phyloP scores from a whole-genome alignment of 2,888 invertebrate genomes.

The Phortica magna region DNA sequence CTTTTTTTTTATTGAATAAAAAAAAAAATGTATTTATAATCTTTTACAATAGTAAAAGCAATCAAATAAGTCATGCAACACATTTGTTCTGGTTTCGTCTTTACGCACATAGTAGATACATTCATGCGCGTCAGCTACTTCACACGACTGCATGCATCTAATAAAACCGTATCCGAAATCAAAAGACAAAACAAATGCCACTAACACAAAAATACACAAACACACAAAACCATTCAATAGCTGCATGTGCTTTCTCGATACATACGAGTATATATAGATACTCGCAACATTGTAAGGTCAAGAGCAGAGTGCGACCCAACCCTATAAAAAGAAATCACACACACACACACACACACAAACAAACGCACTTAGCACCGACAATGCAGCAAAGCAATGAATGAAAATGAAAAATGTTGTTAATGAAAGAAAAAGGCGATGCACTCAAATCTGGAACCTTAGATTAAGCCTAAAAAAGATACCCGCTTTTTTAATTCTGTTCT shows the following conservation, averaged over 20 bases:
- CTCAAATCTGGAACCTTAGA: not conserved
- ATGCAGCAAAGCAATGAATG: slow-evolving; percentile 60
- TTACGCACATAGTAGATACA: not conserved
- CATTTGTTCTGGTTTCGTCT: slow-evolving; percentile 34
- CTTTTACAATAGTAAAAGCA: not conserved
- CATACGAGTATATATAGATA: not conserved
- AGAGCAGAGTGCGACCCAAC: slow-evolving; percentile 59
- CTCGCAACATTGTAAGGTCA: slow-evolving; percentile 51
- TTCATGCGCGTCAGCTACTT: slow-evolving; percentile 19
- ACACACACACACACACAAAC: slow-evolving; percentile 35
- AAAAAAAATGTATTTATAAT: slow-evolving; percentile 8
- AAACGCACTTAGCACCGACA: slow-evolving; percentile 33
- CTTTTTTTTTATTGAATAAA: slow-evolving; percentile 10
- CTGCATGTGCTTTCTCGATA: not conserved
- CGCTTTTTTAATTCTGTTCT: slow-evolving; percentile 41
- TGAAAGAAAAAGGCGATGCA: slow-evolving; percentile 49
- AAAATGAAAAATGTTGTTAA: slow-evolving; percentile 62
- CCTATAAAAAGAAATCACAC: slow-evolving; percentile 51
- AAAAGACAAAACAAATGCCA: slow-evolving; percentile 28
- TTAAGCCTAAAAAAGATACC: slow-evolving; percentile 17
- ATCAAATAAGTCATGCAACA: slow-evolving; percentile 33
- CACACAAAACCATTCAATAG: not conserved
- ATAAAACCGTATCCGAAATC: slow-evolving; percentile 15
- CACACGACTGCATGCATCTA: slow-evolving; percentile 8
- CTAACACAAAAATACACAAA: slow-evolving; percentile 16